A percentile compares a stretch with the other conserved stretches of the same genome.
Evolutionary conservation across 2,888 invertebrate species (phyloP).

Genomic region (Atrina japonica): DNA sequence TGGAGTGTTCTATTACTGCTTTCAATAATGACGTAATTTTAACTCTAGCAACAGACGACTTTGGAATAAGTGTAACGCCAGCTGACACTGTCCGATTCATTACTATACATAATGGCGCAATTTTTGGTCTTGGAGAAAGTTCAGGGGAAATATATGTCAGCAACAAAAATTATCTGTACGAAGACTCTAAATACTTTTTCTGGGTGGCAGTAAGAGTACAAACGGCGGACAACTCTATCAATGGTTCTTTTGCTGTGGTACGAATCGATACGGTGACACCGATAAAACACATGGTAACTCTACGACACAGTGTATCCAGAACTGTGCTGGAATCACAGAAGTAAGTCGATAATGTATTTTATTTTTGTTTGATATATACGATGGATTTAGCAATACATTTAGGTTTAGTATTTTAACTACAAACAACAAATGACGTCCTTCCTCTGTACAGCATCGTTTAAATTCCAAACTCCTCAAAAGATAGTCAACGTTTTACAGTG

Average conservation of each 20-base stretch:
- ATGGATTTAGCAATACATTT: background rate
- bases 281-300: conserved; percentile 45
- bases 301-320: conserved; percentile 47
- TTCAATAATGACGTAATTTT: conserved; percentile 45
- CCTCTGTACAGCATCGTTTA: too few species aligned
- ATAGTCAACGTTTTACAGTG: too few species aligned
- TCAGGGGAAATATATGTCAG: conserved; percentile 56
- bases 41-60: conserved; percentile 48
- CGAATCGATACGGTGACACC: conserved; percentile 54
- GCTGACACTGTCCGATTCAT: conserved; percentile 42
- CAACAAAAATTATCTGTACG: conserved; percentile 31
- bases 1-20: conserved; percentile 51
- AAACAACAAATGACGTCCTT: too few species aligned
- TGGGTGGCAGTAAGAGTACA: conserved; percentile 46
- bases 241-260: conserved; percentile 48
- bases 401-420: background rate
- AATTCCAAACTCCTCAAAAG: too few species aligned
- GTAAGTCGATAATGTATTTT: too few species aligned
- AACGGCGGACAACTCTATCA: conserved; percentile 17
- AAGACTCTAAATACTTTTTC: conserved; percentile 39
- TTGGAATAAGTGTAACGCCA: conserved; percentile 43
- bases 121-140: conserved; percentile 49
- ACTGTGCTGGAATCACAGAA: conserved; percentile 49
- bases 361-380: too few species aligned
- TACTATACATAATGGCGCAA: conserved; percentile 34